Evolutionary conservation across 2,797 vertebrate genomes (phyloP).

Genomic region (Alca torda): DNA sequence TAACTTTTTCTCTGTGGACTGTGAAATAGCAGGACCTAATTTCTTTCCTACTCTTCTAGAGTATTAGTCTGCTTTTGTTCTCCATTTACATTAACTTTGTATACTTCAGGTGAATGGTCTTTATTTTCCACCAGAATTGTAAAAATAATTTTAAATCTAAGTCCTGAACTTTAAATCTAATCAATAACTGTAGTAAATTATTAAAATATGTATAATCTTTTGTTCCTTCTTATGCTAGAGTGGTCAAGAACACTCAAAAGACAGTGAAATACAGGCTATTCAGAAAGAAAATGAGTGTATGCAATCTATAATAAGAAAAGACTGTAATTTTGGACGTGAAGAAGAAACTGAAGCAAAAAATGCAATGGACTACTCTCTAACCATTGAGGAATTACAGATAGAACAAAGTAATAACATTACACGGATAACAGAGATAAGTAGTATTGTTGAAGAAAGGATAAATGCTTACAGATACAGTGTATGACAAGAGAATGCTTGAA

Average conservation of each 20-base stretch:
- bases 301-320: slow-evolving; percentile 19
- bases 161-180: neutral
- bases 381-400: neutral
- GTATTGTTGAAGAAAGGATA: slow-evolving; percentile 35
- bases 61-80: neutral
- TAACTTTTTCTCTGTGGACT: neutral
- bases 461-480: neutral
- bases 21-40: neutral
- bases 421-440: neutral
- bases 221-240: slow-evolving; percentile 57
- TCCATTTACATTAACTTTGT: neutral
- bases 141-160: neutral
- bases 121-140: neutral
- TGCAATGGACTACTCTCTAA: neutral
- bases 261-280: slow-evolving; percentile 15
- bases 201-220: neutral
- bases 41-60: neutral
- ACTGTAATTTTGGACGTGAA: neutral
- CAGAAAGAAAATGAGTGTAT: neutral
- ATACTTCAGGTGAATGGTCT: neutral
- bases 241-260: slow-evolving; percentile 38
- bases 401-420: slow-evolving; percentile 37
- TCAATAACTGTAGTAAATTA: neutral
- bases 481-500: neutral
- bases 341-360: slow-evolving; percentile 52